A percentile compares a stretch with the other conserved stretches of the same genome.
These are phyloP conservation scores for Myxocyprinus asiaticus DNA, from an alignment of 2,113 vertebrate species.

Conservation along the genomic window DNA sequence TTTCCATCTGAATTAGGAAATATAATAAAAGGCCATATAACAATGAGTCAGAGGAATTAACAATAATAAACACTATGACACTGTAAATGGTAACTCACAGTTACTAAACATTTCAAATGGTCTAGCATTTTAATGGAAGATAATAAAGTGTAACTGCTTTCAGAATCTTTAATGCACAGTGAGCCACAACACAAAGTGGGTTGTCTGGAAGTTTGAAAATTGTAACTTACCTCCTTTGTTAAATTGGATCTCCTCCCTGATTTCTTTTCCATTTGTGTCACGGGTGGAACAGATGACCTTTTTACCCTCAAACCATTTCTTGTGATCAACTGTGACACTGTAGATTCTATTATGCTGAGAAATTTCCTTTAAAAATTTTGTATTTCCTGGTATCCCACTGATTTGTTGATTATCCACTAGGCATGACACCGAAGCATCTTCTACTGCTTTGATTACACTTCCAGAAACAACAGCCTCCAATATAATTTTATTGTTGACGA, in stretches of 20 bases:
- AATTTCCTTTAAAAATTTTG: accelerated
- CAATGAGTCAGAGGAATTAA: too few relatives aligned
- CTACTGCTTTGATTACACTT: neutral
- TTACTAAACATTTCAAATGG: too few relatives aligned
- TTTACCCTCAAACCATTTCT: neutral
- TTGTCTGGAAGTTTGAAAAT: too few relatives aligned
- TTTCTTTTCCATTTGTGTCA: neutral
- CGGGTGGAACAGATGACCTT: neutral
- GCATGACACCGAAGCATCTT: neutral
- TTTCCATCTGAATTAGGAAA: neutral
- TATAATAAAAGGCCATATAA: neutral
- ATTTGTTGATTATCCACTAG: neutral
- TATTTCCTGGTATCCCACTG: neutral
- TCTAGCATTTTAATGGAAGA: too few relatives aligned
- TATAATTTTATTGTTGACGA: neutral
- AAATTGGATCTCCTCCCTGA: neutral
- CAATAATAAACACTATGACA: too few relatives aligned
- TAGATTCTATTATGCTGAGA: neutral
- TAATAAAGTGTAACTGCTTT: too few relatives aligned
- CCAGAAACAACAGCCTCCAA: slow-evolving; percentile 32
- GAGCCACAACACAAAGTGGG: too few relatives aligned
- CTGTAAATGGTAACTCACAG: too few relatives aligned
- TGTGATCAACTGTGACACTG: neutral
- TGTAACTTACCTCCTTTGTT: neutral
- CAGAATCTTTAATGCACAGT: too few relatives aligned